phyloP scores from a whole-genome alignment of 2,888 invertebrate species.

The Drosophila kokeensis region DNA sequence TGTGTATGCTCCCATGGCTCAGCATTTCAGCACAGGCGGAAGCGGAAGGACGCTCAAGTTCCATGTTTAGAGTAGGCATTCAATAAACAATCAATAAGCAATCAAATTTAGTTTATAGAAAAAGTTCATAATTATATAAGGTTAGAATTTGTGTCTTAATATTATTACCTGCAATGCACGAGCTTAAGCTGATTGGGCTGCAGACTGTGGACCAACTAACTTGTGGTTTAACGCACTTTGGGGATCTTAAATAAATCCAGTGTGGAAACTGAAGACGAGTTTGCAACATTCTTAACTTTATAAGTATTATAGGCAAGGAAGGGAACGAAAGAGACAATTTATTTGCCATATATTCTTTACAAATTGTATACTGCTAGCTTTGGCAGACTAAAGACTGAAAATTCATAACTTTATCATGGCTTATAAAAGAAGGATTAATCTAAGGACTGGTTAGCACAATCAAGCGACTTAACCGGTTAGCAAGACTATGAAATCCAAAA shows the following conservation, averaged over 20 bases:
- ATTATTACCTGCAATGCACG: neutral
- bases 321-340: neutral
- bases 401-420: neutral
- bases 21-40: slow-evolving; percentile 6
- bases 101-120: slow-evolving; percentile 41
- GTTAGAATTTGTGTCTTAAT: slow-evolving; percentile 14
- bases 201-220: neutral
- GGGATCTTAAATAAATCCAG: neutral
- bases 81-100: slow-evolving; percentile 44
- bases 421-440: neutral
- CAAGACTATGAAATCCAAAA: neutral
- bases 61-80: slow-evolving; percentile 27
- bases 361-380: neutral
- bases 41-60: slow-evolving; percentile 34
- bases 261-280: neutral
- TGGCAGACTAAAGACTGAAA: neutral
- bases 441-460: neutral
- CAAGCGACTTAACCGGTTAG: neutral
- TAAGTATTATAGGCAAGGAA: neutral
- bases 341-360: neutral
- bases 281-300: neutral
- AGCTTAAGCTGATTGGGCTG: neutral
- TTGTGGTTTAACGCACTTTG: neutral
- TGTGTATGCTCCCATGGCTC: neutral
- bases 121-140: slow-evolving; percentile 40